Percentiles rank a stretch among this genome's conserved stretches.
Conservation (phyloP, 2,797 vertebrate species). For the Leptodactylus fallax region DNA sequence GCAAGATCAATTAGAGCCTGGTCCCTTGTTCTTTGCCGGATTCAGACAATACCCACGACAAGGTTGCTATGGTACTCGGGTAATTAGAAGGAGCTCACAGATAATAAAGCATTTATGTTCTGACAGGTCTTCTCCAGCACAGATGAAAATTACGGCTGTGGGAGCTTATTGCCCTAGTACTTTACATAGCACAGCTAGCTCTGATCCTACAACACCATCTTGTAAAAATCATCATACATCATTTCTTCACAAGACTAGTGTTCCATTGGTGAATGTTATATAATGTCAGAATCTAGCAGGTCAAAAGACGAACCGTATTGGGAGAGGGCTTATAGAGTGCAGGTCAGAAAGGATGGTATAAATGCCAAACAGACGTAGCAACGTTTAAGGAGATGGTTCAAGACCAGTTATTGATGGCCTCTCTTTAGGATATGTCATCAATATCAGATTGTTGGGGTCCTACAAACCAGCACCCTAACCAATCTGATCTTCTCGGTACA, state of each 20-base stretch:
- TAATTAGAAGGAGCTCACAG: constrained; percentile 50
- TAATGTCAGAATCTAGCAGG: neutral
- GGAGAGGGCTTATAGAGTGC: neutral
- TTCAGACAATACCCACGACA: constrained; percentile 52
- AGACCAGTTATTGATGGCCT: too few relatives aligned
- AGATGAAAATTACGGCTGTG: constrained; percentile 6
- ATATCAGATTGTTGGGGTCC: too few relatives aligned
- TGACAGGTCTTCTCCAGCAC: constrained; percentile 31
- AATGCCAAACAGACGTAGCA: too few relatives aligned
- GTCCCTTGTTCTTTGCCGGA: constrained; percentile 47
- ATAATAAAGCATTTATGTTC: constrained; percentile 49
- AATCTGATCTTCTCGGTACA: too few relatives aligned
- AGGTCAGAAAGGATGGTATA: too few relatives aligned
- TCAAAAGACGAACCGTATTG: neutral
- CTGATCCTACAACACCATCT: neutral
- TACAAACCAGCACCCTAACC: too few relatives aligned
- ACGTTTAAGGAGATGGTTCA: too few relatives aligned
- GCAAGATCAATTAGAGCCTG: constrained; percentile 56
- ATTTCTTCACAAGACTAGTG: neutral
- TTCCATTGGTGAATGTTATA: neutral
- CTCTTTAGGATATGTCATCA: too few relatives aligned
- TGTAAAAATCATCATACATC: neutral
- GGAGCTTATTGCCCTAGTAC: neutral
- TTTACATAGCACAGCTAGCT: neutral
- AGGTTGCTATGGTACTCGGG: constrained; percentile 55